Base-by-base conservation (phyloP, 1,140 invertebrate species). In the Camponotus floridanus region DNA sequence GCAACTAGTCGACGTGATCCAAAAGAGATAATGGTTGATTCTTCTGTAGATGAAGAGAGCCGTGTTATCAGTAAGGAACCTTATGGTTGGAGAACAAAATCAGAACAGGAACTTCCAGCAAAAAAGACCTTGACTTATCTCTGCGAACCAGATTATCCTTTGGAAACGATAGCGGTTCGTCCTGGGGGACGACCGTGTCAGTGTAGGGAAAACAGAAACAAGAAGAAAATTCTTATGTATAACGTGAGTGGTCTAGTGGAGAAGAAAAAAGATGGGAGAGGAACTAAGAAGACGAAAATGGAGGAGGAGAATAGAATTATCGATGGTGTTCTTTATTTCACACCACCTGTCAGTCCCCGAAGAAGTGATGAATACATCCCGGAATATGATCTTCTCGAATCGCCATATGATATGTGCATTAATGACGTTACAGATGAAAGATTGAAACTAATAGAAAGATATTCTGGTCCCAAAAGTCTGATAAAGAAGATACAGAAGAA, bases 361-460 rank as follows among this genome's bases (percentile, higher is more conserved):
- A 86, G 83, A 55, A 93, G 93, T 62, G 87, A 93, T 4, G 92
- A 94, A 59, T 94, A 94, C n/a, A 79, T 94, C 45, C 91, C 93
- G 1, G 92, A 93, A 70, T 93, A 94, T 65, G 93, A 93, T 76
- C 73, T 94, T 7, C 83, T 89, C 15, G 84, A 92, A 48, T 91
- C 89, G 0, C 91, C 92, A 2, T 91, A 92, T n/a, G 81, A 91
- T 5, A 78, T 45, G 61, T 92, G 91, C 57, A 57, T 68, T 15
- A 36, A 62, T 42, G 39, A 87, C 65, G 59, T 48, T 8, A 86
- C 61, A 26, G 45, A 89, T 1, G 8, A 64, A n/a, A 36, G 21
- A 39, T 70, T 88, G 0, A 89, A 88, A 36, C 59, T 87, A 11
- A 15, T 86, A 21, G 61, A 91, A 71, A 42, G n/a, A 55, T 86